phyloP scores from a whole-genome alignment of 2,888 invertebrate genomes.

The Chymomyza caudatula region DNA sequence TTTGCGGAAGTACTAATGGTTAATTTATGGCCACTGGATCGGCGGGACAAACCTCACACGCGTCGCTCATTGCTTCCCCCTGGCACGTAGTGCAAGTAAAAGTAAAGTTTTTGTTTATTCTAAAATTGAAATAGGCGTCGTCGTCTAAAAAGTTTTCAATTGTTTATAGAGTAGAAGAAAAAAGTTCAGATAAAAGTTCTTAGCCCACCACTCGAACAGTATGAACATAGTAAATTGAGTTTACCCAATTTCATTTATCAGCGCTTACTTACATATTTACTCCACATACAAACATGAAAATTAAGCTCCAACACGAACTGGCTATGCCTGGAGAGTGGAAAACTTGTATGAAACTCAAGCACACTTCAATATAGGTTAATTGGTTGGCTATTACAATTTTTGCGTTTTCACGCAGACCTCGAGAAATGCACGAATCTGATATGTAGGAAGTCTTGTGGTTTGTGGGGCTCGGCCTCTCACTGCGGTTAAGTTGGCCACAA shows the following conservation, averaged over 20 bases:
- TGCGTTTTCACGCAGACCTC: slow-evolving; percentile 12
- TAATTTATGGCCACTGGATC: slow-evolving; percentile 72
- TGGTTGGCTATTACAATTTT: slow-evolving; percentile 51
- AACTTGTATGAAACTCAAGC: not conserved
- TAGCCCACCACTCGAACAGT: slow-evolving; percentile 6
- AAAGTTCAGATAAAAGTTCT: slow-evolving; percentile 16
- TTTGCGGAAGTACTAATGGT: slow-evolving; percentile 66
- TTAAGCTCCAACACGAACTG: slow-evolving; percentile 8
- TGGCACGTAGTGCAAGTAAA: slow-evolving; percentile 28
- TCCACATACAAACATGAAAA: not conserved
- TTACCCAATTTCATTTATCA: slow-evolving; percentile 59
- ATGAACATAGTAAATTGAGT: slow-evolving; percentile 49
- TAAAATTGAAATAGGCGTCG: slow-evolving; percentile 65
- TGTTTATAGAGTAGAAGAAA: slow-evolving; percentile 51
- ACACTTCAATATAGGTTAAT: slow-evolving; percentile 59
- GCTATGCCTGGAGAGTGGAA: slow-evolving; percentile 5
- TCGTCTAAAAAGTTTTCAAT: slow-evolving; percentile 49
- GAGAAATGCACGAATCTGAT: slow-evolving; percentile 29
- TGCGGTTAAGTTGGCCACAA: slow-evolving; percentile 35
- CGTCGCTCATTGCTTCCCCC: slow-evolving; percentile 8
- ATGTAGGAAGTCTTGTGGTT: slow-evolving; percentile 28
- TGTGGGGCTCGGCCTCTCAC: slow-evolving; percentile 26
- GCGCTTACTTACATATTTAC: not conserved
- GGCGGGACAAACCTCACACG: slow-evolving; percentile 42
- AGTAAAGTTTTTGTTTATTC: slow-evolving; percentile 65